Evolutionary conservation across 2,113 vertebrate genomes (phyloP).

Genomic region (Sphaerodactylus townsendi): DNA sequence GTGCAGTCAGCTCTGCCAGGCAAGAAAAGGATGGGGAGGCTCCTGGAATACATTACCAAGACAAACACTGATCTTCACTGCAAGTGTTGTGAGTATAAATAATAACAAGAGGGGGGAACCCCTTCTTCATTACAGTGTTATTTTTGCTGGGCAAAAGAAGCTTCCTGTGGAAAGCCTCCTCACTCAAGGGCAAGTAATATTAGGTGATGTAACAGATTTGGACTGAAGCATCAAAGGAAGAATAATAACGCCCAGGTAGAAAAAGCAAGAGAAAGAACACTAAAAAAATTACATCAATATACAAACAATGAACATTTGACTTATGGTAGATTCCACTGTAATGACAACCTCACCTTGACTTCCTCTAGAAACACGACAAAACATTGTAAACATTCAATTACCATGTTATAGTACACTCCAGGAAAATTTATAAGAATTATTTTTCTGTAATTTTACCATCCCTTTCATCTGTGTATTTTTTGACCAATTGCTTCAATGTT

Average conservation of each 20-base stretch:
- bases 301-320: neutral
- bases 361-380: neutral
- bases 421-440: neutral
- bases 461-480: neutral
- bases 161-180: neutral
- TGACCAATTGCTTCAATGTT: neutral
- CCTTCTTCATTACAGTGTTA: neutral
- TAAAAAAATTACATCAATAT: neutral
- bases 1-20: slow-evolving; percentile 34
- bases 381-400: neutral
- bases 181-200: neutral
- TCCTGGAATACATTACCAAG: neutral
- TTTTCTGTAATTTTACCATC: neutral
- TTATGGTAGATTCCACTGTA: neutral
- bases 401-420: too few species aligned
- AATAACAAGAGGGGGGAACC: neutral
- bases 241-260: neutral
- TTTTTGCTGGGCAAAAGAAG: neutral
- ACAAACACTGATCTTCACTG: neutral
- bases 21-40: slow-evolving; percentile 14
- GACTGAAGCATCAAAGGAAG: slow-evolving; percentile 35
- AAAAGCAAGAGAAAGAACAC: neutral
- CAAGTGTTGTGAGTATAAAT: neutral
- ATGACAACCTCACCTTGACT: neutral
- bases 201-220: neutral